Conservation (phyloP, 2,797 vertebrate genomes). For the Rhinatrema bivittatum region DNA sequence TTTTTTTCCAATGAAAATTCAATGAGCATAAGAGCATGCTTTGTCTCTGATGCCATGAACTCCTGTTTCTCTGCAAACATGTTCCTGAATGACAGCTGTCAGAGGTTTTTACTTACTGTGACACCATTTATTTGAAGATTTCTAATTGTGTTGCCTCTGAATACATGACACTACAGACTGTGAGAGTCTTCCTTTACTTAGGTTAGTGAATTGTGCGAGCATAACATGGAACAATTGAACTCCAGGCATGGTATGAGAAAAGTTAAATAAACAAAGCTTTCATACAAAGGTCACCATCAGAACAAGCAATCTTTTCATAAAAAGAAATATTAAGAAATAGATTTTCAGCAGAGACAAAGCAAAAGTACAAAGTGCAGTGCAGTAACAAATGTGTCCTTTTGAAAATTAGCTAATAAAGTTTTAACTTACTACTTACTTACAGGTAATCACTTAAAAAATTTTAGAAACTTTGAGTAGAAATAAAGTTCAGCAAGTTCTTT, state of each 20-base stretch:
- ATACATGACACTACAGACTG: slow-evolving; percentile 30
- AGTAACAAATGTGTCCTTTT: too few species aligned
- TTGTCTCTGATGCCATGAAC: slow-evolving; percentile 26
- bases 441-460: too few species aligned
- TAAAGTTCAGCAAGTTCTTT: too few species aligned
- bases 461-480: too few species aligned
- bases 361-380: too few species aligned
- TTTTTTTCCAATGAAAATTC: slow-evolving; percentile 44
- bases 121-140: slow-evolving; percentile 25
- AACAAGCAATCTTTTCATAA: slow-evolving; percentile 52
- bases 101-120: slow-evolving; percentile 29
- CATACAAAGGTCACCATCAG: slow-evolving; percentile 44
- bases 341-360: slow-evolving; percentile 34
- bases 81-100: slow-evolving; percentile 56
- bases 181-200: slow-evolving; percentile 31
- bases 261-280: slow-evolving; percentile 45
- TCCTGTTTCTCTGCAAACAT: slow-evolving; percentile 20
- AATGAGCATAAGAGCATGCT: slow-evolving; percentile 39
- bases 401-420: slow-evolving; percentile 10
- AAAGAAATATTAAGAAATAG: slow-evolving; percentile 36
- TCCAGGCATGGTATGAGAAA: slow-evolving; percentile 28
- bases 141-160: slow-evolving; percentile 38
- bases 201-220: slow-evolving; percentile 28
- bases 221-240: slow-evolving; percentile 29
- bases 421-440: slow-evolving; percentile 8